Percentiles rank a stretch among this genome's conserved stretches.
Evolutionary conservation across 2,888 invertebrate genomes (phyloP).

Genomic region (Sinelater perroti): DNA sequence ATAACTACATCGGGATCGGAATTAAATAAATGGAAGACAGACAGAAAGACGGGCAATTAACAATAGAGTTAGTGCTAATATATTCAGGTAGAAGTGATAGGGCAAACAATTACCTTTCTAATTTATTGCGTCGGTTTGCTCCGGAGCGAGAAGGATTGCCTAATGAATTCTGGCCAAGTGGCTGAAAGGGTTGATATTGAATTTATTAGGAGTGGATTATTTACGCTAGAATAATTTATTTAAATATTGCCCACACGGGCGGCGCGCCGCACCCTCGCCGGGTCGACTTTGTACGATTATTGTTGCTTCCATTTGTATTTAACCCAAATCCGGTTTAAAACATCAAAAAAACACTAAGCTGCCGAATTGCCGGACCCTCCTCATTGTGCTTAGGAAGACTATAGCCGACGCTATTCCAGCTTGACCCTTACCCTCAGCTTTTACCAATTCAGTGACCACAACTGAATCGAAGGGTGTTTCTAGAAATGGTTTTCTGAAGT

Average conservation of each 20-base stretch:
- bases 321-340: too few relatives aligned
- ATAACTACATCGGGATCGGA: constrained; percentile 34
- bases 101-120: constrained; percentile 52
- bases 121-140: constrained; percentile 51
- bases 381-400: too few relatives aligned
- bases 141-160: constrained; percentile 49
- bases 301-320: too few relatives aligned
- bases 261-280: too few relatives aligned
- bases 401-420: too few relatives aligned
- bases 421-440: too few relatives aligned
- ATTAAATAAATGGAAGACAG: constrained; percentile 43
- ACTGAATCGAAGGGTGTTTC: too few relatives aligned
- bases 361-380: too few relatives aligned
- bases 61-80: constrained; percentile 49
- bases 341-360: too few relatives aligned
- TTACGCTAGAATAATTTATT: constrained; percentile 39
- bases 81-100: constrained; percentile 52
- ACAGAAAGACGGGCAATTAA: constrained; percentile 47
- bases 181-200: constrained; percentile 51
- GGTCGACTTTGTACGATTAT: too few relatives aligned
- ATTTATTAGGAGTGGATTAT: constrained; percentile 51
- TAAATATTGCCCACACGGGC: constrained; percentile 35
- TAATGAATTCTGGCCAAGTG: constrained; percentile 50
- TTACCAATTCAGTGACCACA: too few relatives aligned
- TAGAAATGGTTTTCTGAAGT: too few relatives aligned